phyloP scores from a whole-genome alignment of 2,888 invertebrate genomes.

The Antitype chi region DNA sequence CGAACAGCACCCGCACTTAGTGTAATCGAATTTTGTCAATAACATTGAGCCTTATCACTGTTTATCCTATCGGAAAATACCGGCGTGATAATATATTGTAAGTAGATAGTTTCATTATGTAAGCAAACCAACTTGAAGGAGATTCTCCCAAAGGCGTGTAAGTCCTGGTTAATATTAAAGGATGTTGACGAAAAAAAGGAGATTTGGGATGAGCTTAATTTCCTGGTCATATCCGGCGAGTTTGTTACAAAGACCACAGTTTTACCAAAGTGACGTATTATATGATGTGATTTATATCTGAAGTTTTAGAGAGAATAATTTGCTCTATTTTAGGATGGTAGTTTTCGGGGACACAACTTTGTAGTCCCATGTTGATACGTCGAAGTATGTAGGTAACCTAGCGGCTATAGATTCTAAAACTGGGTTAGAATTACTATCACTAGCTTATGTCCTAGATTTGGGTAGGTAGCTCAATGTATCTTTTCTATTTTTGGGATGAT shows the following conservation, averaged over 20 bases:
- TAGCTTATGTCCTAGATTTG: background rate
- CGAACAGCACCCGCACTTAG: slow-evolving; percentile 20
- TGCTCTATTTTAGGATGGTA: slow-evolving; percentile 17
- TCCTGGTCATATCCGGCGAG: slow-evolving; percentile 61
- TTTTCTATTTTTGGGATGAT: background rate
- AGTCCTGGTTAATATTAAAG: slow-evolving; percentile 55
- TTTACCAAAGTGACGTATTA: slow-evolving; percentile 53
- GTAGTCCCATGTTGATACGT: slow-evolving; percentile 13
- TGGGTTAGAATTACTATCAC: background rate
- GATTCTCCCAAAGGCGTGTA: slow-evolving; percentile 30
- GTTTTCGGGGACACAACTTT: slow-evolving; percentile 22
- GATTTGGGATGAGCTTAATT: slow-evolving; percentile 62
- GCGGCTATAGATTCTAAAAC: slow-evolving; percentile 18
- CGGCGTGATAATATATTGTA: background rate
- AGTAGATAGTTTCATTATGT: slow-evolving; percentile 17
- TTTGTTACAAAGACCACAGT: slow-evolving; percentile 68
- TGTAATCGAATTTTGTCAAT: slow-evolving; percentile 43
- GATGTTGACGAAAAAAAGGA: slow-evolving; percentile 53
- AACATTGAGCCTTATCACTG: slow-evolving; percentile 16
- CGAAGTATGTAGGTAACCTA: background rate
- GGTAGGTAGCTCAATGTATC: background rate
- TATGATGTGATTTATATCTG: slow-evolving; percentile 53
- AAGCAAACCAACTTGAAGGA: slow-evolving; percentile 26
- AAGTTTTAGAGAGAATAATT: slow-evolving; percentile 6
- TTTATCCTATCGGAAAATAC: slow-evolving; percentile 16